Conservation (phyloP, 2,888 invertebrate species). For the Himalopsyche anomala region DNA sequence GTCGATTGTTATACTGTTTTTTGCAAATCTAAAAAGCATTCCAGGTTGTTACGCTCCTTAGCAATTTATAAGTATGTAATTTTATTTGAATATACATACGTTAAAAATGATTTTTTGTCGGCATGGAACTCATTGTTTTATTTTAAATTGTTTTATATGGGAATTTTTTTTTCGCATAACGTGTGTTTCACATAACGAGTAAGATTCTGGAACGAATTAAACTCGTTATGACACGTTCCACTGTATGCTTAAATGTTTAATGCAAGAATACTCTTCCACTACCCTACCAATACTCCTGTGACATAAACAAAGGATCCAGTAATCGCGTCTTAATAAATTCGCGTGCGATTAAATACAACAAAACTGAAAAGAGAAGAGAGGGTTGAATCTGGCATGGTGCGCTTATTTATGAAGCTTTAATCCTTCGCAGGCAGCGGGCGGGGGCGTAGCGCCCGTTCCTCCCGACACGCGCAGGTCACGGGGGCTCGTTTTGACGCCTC, state of each 20-base stretch:
- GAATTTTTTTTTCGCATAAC: no score
- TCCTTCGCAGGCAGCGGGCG: constrained; percentile 44
- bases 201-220: no score
- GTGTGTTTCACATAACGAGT: no score
- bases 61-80: no score
- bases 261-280: not conserved
- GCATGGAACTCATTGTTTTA: no score
- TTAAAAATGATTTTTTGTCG: no score
- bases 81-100: no score
- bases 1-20: no score
- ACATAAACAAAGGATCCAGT: constrained; percentile 23
- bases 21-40: no score
- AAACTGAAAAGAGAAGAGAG: constrained; percentile 4
- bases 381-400: not conserved
- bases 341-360: constrained; percentile 48
- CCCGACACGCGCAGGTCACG: constrained; percentile 27
- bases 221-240: no score
- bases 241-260: not conserved
- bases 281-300: not conserved
- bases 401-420: constrained; percentile 55
- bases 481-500: not conserved
- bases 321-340: constrained; percentile 50
- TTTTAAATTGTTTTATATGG: no score
- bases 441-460: not conserved
- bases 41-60: no score